Conservation (phyloP, 2,888 invertebrate species). For the Notodonta ziczac region DNA sequence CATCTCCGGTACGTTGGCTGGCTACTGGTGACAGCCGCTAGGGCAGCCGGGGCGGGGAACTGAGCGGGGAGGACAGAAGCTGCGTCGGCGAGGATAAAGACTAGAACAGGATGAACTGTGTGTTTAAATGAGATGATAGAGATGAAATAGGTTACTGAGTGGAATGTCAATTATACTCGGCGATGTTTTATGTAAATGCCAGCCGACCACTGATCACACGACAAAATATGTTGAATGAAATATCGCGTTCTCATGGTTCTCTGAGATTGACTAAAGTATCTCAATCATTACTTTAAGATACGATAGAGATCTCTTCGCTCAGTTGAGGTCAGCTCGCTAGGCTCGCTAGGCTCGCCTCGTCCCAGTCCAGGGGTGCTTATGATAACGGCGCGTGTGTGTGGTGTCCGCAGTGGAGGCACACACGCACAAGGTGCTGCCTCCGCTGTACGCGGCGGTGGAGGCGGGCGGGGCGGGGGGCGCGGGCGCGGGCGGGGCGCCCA, state of each 20-base stretch:
- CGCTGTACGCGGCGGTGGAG: conserved; percentile 79
- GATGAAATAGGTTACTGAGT: background rate
- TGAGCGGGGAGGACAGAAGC: background rate
- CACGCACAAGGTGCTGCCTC: conserved; percentile 77
- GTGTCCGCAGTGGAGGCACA: conserved; percentile 73
- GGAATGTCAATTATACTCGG: too few relatives aligned
- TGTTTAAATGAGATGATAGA: background rate
- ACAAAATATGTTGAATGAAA: background rate
- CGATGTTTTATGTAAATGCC: background rate
- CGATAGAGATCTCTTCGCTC: background rate
- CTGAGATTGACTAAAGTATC: too few relatives aligned
- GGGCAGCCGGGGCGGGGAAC: conserved; percentile 12
- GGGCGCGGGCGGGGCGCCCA: conserved; percentile 39
- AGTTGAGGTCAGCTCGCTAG: background rate
- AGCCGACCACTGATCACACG: background rate
- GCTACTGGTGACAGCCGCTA: conserved; percentile 26
- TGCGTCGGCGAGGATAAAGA: background rate
- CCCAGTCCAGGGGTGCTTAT: conserved; percentile 13
- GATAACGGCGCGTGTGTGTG: conserved; percentile 53
- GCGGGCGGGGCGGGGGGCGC: conserved; percentile 45
- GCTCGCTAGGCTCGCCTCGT: too few relatives aligned
- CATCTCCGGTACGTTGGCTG: conserved; percentile 66
- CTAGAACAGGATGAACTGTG: background rate
- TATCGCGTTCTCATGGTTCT: background rate
- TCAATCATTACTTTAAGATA: too few relatives aligned